These are phyloP conservation scores for Aphelocoma californica DNA, from an alignment of 2,797 vertebrate genomes.

Conservation along the genomic window DNA sequence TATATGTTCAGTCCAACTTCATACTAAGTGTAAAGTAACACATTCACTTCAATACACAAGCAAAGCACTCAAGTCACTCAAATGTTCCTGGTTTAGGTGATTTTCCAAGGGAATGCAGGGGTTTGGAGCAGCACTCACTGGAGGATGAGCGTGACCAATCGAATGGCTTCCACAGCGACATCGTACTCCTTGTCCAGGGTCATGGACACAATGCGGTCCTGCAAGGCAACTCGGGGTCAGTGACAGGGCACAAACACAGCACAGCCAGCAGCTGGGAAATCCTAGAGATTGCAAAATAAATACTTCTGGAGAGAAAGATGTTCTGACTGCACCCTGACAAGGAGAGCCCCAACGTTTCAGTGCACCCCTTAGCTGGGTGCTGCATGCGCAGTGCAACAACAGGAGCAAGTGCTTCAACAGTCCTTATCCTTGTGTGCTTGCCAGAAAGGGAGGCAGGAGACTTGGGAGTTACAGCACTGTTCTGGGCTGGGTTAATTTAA, in stretches of 20 bases:
- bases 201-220: conserved; percentile 99
- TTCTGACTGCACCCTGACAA: background rate
- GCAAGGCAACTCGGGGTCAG: background rate
- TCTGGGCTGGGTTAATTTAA: background rate
- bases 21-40: background rate
- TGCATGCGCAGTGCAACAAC: background rate
- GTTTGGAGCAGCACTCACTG: conserved; percentile 84
- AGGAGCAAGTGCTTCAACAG: background rate
- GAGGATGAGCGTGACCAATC: conserved; percentile 95
- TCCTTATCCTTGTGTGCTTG: background rate
- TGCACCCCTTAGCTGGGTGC: background rate
- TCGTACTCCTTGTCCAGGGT: conserved; percentile 99
- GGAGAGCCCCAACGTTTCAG: background rate
- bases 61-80: background rate
- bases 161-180: conserved; percentile 96
- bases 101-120: background rate
- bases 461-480: background rate
- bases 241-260: background rate
- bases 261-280: background rate
- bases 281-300: background rate
- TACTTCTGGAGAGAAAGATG: background rate
- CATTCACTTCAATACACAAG: background rate
- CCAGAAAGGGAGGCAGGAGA: background rate
- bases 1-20: background rate
- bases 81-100: background rate